Percentiles rank a stretch among this genome's conserved stretches.
Conservation (phyloP, 1,140 invertebrate species). For the Octopus sinensis region DNA sequence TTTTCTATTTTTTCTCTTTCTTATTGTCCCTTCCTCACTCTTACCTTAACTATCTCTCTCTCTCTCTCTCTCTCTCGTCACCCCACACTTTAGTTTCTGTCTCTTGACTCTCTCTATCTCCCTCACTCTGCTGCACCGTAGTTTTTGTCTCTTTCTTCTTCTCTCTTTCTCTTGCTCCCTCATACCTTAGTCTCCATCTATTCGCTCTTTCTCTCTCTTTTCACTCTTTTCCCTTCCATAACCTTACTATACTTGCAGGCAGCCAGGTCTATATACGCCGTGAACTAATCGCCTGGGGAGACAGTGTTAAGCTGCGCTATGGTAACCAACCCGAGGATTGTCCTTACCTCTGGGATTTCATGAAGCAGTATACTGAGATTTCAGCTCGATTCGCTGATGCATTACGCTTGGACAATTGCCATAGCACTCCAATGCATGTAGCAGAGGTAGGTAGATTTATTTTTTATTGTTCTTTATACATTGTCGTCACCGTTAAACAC, state of each 20-base stretch:
- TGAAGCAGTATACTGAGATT: conserved; percentile 85
- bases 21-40: too few relatives aligned
- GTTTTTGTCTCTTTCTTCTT: too few relatives aligned
- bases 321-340: conserved; percentile 84
- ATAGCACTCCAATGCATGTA: conserved; percentile 94
- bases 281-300: conserved; percentile 96
- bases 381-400: conserved; percentile 92
- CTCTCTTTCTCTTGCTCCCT: background rate
- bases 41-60: too few relatives aligned
- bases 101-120: too few relatives aligned
- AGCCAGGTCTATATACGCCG: conserved; percentile 73
- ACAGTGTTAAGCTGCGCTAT: conserved; percentile 90
- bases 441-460: conserved; percentile 65
- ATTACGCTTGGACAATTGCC: conserved; percentile 95
- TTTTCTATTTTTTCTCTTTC: too few relatives aligned
- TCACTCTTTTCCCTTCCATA: too few relatives aligned
- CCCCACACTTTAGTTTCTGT: too few relatives aligned
- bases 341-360: conserved; percentile 90
- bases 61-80: too few relatives aligned
- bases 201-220: too few relatives aligned
- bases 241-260: conserved; percentile 25
- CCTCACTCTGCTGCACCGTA: too few relatives aligned
- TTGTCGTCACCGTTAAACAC: too few relatives aligned
- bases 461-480: too few relatives aligned
- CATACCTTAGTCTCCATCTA: background rate